A percentile compares a stretch with the other conserved stretches of the same genome.
phyloP scores from a whole-genome alignment of 1,140 invertebrate species.

The Aphaenogaster floridana region DNA sequence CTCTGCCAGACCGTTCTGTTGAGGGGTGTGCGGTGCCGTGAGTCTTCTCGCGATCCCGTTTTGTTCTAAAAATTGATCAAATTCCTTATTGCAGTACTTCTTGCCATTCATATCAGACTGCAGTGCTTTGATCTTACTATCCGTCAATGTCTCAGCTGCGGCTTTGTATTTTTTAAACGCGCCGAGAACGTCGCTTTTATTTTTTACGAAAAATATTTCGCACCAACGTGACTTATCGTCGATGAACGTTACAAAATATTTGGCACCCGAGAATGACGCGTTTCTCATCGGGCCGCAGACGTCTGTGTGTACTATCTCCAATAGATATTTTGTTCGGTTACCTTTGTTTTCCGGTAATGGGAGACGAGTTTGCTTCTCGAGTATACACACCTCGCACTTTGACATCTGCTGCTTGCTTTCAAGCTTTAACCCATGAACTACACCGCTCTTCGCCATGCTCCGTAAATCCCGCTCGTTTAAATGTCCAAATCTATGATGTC shows the following conservation, averaged over 20 bases:
- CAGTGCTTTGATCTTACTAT: not conserved
- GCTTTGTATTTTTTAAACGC: constrained; percentile 22
- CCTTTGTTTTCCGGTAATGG: not conserved
- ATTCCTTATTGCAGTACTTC: not conserved
- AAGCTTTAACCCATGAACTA: not conserved
- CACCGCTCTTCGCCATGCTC: too few species aligned
- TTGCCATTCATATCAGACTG: constrained; percentile 16
- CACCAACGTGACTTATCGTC: constrained; percentile 30
- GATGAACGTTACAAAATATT: constrained; percentile 42
- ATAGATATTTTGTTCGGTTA: not conserved
- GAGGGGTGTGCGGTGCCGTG: constrained; percentile 77
- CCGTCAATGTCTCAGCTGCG: not conserved
- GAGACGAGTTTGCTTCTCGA: not conserved
- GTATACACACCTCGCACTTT: constrained; percentile 16
- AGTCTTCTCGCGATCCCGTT: constrained; percentile 31
- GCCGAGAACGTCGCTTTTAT: constrained; percentile 64
- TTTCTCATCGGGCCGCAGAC: constrained; percentile 54
- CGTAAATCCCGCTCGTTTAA: too few species aligned
- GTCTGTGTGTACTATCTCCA: constrained; percentile 16
- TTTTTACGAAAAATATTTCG: constrained; percentile 50
- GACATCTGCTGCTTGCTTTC: not conserved
- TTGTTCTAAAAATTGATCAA: constrained; percentile 17
- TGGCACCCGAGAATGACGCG: constrained; percentile 49
- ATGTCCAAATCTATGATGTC: too few species aligned
- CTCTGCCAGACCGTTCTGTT: constrained; percentile 83